Base-by-base conservation (phyloP, 2,888 invertebrate species). In the Patella ulyssiponensis region DNA sequence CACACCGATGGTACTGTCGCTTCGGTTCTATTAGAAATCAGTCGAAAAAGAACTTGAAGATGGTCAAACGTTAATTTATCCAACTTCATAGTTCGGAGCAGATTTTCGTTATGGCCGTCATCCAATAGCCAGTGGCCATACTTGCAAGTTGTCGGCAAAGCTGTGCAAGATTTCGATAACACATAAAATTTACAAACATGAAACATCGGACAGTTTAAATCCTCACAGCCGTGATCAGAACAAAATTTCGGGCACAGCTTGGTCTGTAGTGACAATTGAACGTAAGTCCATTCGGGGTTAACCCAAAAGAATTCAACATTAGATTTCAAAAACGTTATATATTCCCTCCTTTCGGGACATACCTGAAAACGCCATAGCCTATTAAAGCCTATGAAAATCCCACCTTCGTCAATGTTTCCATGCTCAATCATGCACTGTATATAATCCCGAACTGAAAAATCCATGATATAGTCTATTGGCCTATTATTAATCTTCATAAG, bases 1-100 rank as follows among this genome's bases (percentile, higher is more conserved):
- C 81, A 81, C 20, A 78, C 23, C 23, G n/a, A 3, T 76, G 81
- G 78, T n/a, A 74, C n/a, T 11, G 69, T 74, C 15, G 58, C 53
- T 17, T 7, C 7, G 3, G 44, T 70, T 64, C 77, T 72, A 51
- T 58, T 69, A 15, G 15, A 9, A 17, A 3, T 73, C 3, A 72
- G 77, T 20, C 73, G 4, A 51, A 77, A 20, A 17, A 77, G 73
- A 12, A 54, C 69, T 3, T 23, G 73, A 5, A 77, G 23, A 52
- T 77, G 53, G 15, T 51, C 12, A 56, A 69, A 27, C 14, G 12
- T 52, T n/a, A 77, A 54, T 14, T 77, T 54, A 51, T 77, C 77
- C 73, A 77, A 56, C 69, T 69, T 54, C 69, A 53, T 15, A 3
- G n/a, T 5, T 69, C 73, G 73, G 1, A 77, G 56, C 2, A 77